phyloP scores from a whole-genome alignment of 2,113 vertebrate species.

The Pampusana beccarii region DNA sequence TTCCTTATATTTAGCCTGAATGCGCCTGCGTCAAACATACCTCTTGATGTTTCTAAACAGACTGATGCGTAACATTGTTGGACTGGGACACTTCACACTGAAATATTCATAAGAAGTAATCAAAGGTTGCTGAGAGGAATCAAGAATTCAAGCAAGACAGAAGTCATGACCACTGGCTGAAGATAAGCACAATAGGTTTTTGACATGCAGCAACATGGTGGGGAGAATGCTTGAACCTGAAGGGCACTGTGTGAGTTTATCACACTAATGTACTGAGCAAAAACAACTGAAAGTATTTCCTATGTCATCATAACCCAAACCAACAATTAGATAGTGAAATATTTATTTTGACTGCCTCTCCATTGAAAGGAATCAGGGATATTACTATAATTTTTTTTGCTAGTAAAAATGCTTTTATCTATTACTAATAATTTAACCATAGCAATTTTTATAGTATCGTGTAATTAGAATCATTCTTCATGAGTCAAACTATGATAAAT shows the following conservation, averaged over 20 bases:
- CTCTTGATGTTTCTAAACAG: neutral
- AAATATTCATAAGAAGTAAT: neutral
- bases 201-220: neutral
- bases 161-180: neutral
- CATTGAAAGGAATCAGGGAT: neutral
- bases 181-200: neutral
- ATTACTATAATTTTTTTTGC: neutral
- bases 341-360: neutral
- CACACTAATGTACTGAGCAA: neutral
- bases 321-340: neutral
- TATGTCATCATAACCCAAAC: neutral
- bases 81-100: neutral
- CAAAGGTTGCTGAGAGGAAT: neutral
- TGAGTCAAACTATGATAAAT: slow-evolving; percentile 49
- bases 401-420: neutral
- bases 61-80: neutral
- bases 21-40: neutral
- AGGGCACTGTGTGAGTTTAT: neutral
- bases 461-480: slow-evolving; percentile 12
- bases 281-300: neutral
- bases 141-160: neutral
- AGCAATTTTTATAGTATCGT: neutral
- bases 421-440: slow-evolving; percentile 9
- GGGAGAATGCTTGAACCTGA: neutral
- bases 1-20: neutral